A percentile compares a stretch with the other conserved stretches of the same genome.
Evolutionary conservation across 2,113 vertebrate genomes (phyloP).

Genomic region (Melanocharis versteri): DNA sequence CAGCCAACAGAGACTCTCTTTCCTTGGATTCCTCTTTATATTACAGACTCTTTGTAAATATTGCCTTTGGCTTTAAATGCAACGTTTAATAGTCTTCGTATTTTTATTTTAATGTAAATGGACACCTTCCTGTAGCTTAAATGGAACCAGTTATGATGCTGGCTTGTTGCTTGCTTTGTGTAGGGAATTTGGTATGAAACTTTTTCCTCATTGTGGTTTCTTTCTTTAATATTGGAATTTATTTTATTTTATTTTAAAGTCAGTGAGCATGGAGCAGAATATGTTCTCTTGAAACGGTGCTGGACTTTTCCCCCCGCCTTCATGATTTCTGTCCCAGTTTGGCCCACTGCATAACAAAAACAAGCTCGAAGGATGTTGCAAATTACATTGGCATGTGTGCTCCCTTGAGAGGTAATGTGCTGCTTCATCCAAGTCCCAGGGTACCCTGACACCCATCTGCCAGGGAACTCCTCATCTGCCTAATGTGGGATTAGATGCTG

Average conservation of each 20-base stretch:
- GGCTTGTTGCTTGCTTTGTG: background rate
- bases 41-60: slow-evolving; percentile 19
- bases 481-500: slow-evolving; percentile 46
- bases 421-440: slow-evolving; percentile 31
- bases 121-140: background rate
- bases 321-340: background rate
- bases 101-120: background rate
- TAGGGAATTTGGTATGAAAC: background rate
- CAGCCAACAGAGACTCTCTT: background rate
- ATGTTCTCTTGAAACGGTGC: background rate
- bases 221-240: background rate
- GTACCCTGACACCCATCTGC: slow-evolving; percentile 29
- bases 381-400: background rate
- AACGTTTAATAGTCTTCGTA: background rate
- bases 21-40: background rate
- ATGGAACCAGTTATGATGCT: background rate
- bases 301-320: background rate
- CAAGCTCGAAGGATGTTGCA: background rate
- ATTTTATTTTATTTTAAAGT: background rate
- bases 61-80: slow-evolving; percentile 29
- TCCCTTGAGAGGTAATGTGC: background rate
- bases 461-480: slow-evolving; percentile 43
- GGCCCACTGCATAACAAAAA: background rate
- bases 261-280: background rate
- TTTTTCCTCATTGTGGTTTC: background rate